Evolutionary conservation across 2,888 invertebrate species (phyloP), one percentile per base, ranked within the genome.

Genomic region (Lochmaea crataegi): DNA sequence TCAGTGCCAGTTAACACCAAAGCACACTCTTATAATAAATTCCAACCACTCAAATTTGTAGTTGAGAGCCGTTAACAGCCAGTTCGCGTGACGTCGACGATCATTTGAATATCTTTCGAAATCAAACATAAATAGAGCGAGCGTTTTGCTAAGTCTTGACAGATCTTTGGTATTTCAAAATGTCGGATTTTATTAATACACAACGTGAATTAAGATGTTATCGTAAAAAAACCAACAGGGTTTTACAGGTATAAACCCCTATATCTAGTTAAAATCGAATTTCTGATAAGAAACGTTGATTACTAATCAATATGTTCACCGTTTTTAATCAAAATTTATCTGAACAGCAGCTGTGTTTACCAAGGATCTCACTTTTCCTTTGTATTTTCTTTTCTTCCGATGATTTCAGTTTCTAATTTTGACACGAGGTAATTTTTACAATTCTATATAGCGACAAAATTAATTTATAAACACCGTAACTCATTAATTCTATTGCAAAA

Each of bases 91-190:
- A 77, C 73, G 60, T 74, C 72, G 75, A 75, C 76, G 77, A 81
- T 81, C 81, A 84, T 84, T 84, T 84, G 83, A 83, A 84, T 84
- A 84, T 84, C 84, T 80, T 78, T 61, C 76, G 78, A 78, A 79
- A 84, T 83, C 83, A 82, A 82, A 83, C 82, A 82, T 80, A 82
- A 83, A 84, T 82, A 81, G 82, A 81, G 80, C 80, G 79, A 81
- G 78, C 83, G 83, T 83, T 83, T 83, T 83, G 83, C 83, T 82
- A 79, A 80, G 76, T 78, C 78, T 16, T 53, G 76, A 77, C 75
- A 79, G 76, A 81, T 82, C 81, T 79, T 70, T 73, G 78, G 78
- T 79, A 79, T 38, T 80, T 80, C 78, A 76, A 81, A 63, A 81
- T 77, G 77, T 79, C 78, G 76, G 77, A 79, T 77, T 82, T 82